Percentiles rank a stretch among this genome's conserved stretches.
These are phyloP conservation scores for Dryas iulia DNA, from an alignment of 1,140 invertebrate species.

Conservation along the genomic window DNA sequence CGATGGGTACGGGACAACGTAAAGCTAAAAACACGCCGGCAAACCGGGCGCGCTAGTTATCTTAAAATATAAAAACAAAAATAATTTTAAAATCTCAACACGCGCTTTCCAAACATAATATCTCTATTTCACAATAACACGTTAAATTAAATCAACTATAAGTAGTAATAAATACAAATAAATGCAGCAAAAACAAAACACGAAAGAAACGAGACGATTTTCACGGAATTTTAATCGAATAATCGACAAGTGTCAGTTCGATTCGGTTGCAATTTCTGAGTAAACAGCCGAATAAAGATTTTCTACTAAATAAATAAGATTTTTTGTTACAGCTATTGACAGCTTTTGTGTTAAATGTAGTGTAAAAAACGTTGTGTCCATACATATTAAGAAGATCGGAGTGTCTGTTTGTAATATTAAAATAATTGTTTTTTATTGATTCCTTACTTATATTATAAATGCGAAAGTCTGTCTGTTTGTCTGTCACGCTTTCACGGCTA, in stretches of 20 bases:
- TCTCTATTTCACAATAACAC: slow-evolving; percentile 8
- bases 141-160: slow-evolving; percentile 5
- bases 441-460: too few relatives aligned
- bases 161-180: slow-evolving; percentile 9
- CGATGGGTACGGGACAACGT: too few relatives aligned
- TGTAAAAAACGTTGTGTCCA: slow-evolving; percentile 52
- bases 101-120: not conserved
- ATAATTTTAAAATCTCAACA: not conserved
- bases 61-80: not conserved
- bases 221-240: slow-evolving; percentile 17
- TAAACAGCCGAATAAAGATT: slow-evolving; percentile 59
- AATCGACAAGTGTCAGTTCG: slow-evolving; percentile 31
- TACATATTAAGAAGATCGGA: too few relatives aligned
- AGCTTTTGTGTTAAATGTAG: slow-evolving; percentile 74
- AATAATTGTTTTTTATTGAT: too few relatives aligned
- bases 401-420: too few relatives aligned
- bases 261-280: slow-evolving; percentile 61
- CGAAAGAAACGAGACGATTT: slow-evolving; percentile 28
- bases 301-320: slow-evolving; percentile 69
- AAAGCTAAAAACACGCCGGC: too few relatives aligned
- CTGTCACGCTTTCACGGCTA: too few relatives aligned
- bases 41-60: not conserved
- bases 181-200: slow-evolving; percentile 8
- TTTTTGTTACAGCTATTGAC: slow-evolving; percentile 65
- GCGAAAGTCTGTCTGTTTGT: too few relatives aligned